These are phyloP conservation scores for Conger conger DNA, from an alignment of 2,113 vertebrate genomes.

Conservation along the genomic window DNA sequence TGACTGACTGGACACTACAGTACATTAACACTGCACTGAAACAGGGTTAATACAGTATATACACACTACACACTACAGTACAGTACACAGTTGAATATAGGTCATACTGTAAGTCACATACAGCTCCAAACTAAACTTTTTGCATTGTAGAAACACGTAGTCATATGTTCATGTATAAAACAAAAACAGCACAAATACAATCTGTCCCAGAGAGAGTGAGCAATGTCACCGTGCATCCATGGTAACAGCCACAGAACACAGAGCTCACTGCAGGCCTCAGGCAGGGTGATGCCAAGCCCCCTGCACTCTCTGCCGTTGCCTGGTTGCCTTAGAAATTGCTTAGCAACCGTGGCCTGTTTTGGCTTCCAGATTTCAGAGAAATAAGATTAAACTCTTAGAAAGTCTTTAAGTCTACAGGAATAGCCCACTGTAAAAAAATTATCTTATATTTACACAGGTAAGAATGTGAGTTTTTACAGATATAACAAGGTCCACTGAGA, in stretches of 20 bases:
- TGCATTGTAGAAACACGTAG: too few relatives aligned
- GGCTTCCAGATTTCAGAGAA: too few relatives aligned
- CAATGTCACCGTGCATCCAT: neutral
- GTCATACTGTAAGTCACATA: neutral
- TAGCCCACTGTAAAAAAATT: too few relatives aligned
- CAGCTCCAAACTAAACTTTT: neutral
- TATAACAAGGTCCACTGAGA: too few relatives aligned
- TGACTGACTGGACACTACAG: neutral
- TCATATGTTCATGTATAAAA: neutral
- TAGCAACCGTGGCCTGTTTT: too few relatives aligned
- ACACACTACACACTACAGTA: neutral
- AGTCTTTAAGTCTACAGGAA: too few relatives aligned
- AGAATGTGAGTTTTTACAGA: too few relatives aligned
- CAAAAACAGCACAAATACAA: neutral
- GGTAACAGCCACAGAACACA: neutral
- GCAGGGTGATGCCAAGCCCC: neutral
- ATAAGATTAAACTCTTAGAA: too few relatives aligned
- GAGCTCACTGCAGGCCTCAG: neutral
- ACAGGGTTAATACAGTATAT: constrained; percentile 3
- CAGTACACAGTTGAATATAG: neutral
- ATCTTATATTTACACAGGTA: too few relatives aligned
- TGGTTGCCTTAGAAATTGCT: too few relatives aligned
- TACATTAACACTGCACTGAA: neutral
- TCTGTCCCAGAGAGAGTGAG: neutral
- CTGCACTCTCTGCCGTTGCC: too few relatives aligned